A percentile compares a stretch with the other conserved stretches of the same genome.
Conservation (phyloP, 2,888 invertebrate genomes). For the Drosophila putrida region DNA sequence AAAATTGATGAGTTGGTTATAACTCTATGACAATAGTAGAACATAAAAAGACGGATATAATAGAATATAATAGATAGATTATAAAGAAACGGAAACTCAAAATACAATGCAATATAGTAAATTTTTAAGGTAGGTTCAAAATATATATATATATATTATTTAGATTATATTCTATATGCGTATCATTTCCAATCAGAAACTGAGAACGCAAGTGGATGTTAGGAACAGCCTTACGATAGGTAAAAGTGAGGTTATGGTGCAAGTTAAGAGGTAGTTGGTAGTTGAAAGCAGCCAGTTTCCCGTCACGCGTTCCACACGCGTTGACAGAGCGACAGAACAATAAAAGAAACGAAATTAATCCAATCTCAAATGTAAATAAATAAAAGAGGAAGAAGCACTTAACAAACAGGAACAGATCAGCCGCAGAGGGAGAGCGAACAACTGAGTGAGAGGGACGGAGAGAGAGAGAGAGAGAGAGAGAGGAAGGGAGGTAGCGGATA, state of each 20-base stretch:
- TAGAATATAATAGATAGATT: no score
- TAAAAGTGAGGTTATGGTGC: conserved; percentile 22
- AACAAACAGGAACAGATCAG: conserved; percentile 10
- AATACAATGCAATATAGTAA: no score
- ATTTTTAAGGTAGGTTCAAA: no score
- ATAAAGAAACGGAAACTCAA: neutral
- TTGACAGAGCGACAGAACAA: conserved; percentile 29
- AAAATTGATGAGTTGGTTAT: neutral
- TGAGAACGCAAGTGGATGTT: neutral
- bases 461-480: neutral
- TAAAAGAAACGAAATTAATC: conserved; percentile 36
- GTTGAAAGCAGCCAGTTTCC: conserved; percentile 12
- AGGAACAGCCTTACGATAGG: neutral
- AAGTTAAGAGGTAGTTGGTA: conserved; percentile 18
- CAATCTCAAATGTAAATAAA: conserved; percentile 50
- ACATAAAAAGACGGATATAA: no score
- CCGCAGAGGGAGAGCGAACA: conserved; percentile 26
- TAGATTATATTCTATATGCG: neutral
- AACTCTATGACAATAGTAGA: no score
- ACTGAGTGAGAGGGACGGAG: neutral
- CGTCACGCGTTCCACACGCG: conserved; percentile 48
- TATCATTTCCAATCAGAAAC: neutral
- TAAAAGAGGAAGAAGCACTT: conserved; percentile 45
- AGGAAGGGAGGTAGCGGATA: conserved; percentile 11
- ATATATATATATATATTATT: no score